phyloP scores from a whole-genome alignment of 2,888 invertebrate species.

The Leptodirus hochenwartii region DNA sequence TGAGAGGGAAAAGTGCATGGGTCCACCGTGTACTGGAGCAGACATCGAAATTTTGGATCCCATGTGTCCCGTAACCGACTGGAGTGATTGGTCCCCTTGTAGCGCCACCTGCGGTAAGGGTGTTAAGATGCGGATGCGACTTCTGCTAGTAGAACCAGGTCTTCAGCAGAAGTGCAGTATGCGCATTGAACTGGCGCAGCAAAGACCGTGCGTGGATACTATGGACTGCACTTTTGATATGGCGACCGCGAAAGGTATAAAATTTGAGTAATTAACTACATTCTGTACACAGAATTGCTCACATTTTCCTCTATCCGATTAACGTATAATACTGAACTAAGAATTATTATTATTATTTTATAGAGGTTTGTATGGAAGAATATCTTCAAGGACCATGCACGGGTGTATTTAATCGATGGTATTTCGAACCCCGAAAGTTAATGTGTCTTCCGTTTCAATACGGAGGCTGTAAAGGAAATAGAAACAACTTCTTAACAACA shows the following conservation, averaged over 20 bases:
- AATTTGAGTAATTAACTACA: constrained; percentile 1
- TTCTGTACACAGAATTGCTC: too few relatives aligned
- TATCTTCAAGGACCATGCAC: constrained; percentile 73
- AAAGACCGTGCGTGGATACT: constrained; percentile 46
- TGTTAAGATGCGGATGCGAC: constrained; percentile 49
- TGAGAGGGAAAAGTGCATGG: constrained; percentile 68
- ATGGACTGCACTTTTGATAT: constrained; percentile 53
- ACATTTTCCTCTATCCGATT: neutral
- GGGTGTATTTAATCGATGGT: constrained; percentile 74
- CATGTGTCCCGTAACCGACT: constrained; percentile 61
- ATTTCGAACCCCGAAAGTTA: constrained; percentile 53
- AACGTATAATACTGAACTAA: too few relatives aligned
- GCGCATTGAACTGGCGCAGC: constrained; percentile 55
- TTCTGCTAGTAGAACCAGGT: constrained; percentile 46
- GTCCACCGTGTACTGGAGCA: constrained; percentile 41
- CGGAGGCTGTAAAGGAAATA: constrained; percentile 78
- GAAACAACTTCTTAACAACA: constrained; percentile 74
- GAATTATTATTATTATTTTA: constrained; percentile 13
- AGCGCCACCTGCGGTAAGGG: constrained; percentile 78
- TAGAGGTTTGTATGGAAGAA: constrained; percentile 69
- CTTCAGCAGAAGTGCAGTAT: constrained; percentile 45
- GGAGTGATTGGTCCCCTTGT: constrained; percentile 89
- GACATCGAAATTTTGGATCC: constrained; percentile 39
- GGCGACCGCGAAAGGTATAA: constrained; percentile 63
- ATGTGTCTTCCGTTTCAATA: constrained; percentile 78